A percentile compares a stretch with the other conserved stretches of the same genome.
Conservation (phyloP, 2,888 invertebrate species). For the Clepsis dumicolana region DNA sequence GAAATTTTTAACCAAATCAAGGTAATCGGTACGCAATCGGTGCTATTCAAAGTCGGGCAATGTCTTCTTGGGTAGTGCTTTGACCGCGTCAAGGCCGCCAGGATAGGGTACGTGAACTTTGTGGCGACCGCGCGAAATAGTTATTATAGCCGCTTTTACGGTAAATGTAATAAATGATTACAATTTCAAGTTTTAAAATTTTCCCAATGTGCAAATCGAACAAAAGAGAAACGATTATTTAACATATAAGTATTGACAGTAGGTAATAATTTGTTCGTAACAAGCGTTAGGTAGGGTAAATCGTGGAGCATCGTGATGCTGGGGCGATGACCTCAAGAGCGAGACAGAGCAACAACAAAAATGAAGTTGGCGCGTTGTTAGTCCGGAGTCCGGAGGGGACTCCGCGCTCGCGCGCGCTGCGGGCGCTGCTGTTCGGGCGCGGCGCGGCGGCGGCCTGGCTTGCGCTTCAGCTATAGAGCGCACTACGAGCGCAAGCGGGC, state of each 20-base stretch:
- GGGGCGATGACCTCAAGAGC: constrained; percentile 81
- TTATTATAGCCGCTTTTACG: constrained; percentile 7
- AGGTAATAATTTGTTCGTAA: constrained; percentile 13
- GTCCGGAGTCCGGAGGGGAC: constrained; percentile 33
- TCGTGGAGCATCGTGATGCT: constrained; percentile 73
- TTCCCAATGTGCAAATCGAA: background rate
- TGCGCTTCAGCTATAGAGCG: background rate
- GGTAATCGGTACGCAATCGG: constrained; percentile 23
- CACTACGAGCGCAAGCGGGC: background rate
- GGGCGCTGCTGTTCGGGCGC: constrained; percentile 4
- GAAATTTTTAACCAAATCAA: constrained; percentile 1
- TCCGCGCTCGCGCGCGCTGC: background rate
- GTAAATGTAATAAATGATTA: background rate
- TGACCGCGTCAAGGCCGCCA: constrained; percentile 80
- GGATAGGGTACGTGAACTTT: constrained; percentile 74
- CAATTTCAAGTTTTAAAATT: background rate
- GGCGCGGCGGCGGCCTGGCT: background rate
- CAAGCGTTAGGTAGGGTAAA: constrained; percentile 72
- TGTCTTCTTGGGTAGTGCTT: constrained; percentile 71
- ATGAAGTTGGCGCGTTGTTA: constrained; percentile 77
- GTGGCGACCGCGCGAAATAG: constrained; percentile 54
- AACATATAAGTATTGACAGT: background rate
- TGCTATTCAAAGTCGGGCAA: constrained; percentile 66
- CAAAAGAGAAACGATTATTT: background rate
- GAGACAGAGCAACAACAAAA: constrained; percentile 83